Percentiles rank a stretch among this genome's conserved stretches.
Conservation (phyloP, 2,113 vertebrate genomes). For the Eulemur rufifrons region DNA sequence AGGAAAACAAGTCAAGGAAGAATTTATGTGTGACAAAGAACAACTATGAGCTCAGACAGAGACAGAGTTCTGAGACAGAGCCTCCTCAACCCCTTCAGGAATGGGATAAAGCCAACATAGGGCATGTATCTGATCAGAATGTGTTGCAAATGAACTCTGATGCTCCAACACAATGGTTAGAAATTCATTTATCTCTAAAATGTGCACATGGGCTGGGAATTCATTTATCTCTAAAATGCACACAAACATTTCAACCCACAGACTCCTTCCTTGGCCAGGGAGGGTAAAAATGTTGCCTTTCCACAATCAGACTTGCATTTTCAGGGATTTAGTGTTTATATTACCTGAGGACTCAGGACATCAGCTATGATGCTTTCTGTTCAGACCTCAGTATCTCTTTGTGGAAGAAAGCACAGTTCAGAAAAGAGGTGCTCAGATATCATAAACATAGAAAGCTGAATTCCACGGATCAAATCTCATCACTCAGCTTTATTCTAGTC, state of each 20-base stretch:
- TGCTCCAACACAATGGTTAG: background rate
- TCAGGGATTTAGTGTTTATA: rapidly evolving
- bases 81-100: rapidly evolving
- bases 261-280: background rate
- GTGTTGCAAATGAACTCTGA: background rate
- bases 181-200: background rate
- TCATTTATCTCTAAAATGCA: background rate
- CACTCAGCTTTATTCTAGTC: background rate
- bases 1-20: background rate
- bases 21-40: rapidly evolving
- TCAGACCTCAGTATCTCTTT: too few relatives aligned
- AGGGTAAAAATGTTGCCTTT: rapidly evolving
- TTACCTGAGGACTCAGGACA: rapidly evolving
- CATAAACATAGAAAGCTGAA: background rate
- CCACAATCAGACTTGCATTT: too few relatives aligned
- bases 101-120: rapidly evolving
- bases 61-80: rapidly evolving
- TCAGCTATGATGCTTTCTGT: background rate
- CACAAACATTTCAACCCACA: background rate
- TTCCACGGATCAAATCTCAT: background rate
- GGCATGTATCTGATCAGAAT: rapidly evolving
- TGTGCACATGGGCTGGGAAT: rapidly evolving
- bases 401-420: background rate
- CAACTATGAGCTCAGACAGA: rapidly evolving
- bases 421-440: background rate